A percentile compares a stretch with the other conserved stretches of the same genome.
phyloP scores from a whole-genome alignment of 1,140 invertebrate genomes.

The Drosophila saltans region DNA sequence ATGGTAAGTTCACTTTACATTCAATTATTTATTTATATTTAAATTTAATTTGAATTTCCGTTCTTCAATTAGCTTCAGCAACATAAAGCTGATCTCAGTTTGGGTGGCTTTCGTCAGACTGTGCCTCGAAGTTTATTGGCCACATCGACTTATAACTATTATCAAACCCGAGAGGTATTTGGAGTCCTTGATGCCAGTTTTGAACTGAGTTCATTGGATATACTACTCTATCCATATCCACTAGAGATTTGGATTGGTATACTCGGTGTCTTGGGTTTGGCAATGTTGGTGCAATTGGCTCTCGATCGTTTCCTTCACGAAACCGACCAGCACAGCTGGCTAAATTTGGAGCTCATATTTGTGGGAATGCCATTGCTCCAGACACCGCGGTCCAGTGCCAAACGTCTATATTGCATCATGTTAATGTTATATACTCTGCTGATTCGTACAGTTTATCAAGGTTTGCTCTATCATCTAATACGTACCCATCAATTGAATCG shows the following conservation, averaged over 20 bases:
- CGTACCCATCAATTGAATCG: constrained; percentile 57
- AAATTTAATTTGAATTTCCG: too few relatives aligned
- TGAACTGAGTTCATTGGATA: constrained; percentile 57
- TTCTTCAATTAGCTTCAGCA: constrained; percentile 35
- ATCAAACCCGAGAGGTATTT: constrained; percentile 54
- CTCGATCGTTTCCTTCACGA: constrained; percentile 37
- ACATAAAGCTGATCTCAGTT: constrained; percentile 48
- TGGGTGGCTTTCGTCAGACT: constrained; percentile 58
- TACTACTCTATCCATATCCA: constrained; percentile 60
- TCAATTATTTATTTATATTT: background rate
- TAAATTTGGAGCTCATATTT: constrained; percentile 49
- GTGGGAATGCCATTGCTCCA: constrained; percentile 61
- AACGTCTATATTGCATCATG: constrained; percentile 53
- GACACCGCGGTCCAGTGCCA: constrained; percentile 27
- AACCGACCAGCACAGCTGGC: constrained; percentile 3
- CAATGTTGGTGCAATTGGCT: constrained; percentile 36
- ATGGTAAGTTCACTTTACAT: constrained; percentile 31
- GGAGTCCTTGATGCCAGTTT: constrained; percentile 43
- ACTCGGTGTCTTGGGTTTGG: constrained; percentile 36
- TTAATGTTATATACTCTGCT: constrained; percentile 63
- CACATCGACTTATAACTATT: constrained; percentile 59
- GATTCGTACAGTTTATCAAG: constrained; percentile 71
- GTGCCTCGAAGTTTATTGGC: constrained; percentile 33
- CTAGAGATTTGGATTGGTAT: constrained; percentile 53
- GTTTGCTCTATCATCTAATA: constrained; percentile 64